These are phyloP conservation scores for Galaxea fascicularis DNA, from an alignment of 92 coral and sea anemone genomes.

Conservation along the genomic window DNA sequence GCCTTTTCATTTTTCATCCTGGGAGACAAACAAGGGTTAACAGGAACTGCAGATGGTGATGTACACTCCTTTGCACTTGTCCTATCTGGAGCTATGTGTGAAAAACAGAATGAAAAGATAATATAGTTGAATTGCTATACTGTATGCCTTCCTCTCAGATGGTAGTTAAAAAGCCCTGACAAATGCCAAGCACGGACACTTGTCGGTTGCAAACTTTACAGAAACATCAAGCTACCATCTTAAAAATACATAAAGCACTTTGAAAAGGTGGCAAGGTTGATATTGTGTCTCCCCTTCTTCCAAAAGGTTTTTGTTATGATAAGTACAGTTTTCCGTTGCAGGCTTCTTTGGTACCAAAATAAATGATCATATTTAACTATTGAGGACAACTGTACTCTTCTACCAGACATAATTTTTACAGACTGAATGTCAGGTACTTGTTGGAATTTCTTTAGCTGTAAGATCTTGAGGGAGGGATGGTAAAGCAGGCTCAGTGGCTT, in stretches of 20 bases:
- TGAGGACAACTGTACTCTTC: too few species aligned
- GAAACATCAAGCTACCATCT: not conserved
- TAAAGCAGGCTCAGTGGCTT: slow-evolving; percentile 4
- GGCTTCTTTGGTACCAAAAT: too few species aligned
- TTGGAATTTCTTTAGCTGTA: not conserved
- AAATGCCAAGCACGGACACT: too few species aligned
- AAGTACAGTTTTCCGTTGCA: too few species aligned
- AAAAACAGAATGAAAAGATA: not conserved
- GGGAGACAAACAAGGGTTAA: not conserved
- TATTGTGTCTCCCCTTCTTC: too few species aligned
- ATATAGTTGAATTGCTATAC: not conserved
- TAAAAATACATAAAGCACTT: too few species aligned
- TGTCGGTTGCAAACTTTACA: too few species aligned
- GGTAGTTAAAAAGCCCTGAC: too few species aligned
- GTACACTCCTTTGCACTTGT: not conserved
- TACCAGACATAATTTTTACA: too few species aligned
- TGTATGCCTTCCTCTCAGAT: not conserved
- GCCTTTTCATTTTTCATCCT: slow-evolving; percentile 19
- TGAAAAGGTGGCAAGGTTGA: too few species aligned
- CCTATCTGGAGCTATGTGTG: not conserved
- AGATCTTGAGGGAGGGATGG: slow-evolving; percentile 26
- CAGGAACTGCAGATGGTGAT: not conserved
- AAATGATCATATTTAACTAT: too few species aligned
- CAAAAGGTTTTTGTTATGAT: too few species aligned
- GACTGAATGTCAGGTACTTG: slow-evolving; percentile 2